phyloP scores from a whole-genome alignment of 1,140 invertebrate genomes.

The Zaprionus inermis region DNA sequence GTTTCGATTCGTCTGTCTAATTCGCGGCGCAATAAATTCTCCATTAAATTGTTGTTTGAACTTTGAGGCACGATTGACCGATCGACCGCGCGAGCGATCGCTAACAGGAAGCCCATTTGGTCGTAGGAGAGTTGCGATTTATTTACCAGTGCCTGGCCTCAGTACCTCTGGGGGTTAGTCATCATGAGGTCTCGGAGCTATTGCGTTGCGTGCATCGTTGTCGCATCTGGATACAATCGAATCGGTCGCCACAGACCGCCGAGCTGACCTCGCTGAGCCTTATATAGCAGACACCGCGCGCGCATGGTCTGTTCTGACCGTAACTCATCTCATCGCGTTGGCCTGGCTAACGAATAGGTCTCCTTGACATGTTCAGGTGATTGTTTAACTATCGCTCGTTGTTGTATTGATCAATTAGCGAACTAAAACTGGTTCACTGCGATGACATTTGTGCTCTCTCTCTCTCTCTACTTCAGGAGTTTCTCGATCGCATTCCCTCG shows the following conservation, averaged over 20 bases:
- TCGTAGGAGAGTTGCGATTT: constrained; percentile 1
- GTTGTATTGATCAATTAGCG: constrained; percentile 66
- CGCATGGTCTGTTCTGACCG: constrained; percentile 24
- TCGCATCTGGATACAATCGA: constrained; percentile 3
- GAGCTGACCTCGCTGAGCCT: constrained; percentile 9
- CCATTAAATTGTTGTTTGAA: constrained; percentile 71
- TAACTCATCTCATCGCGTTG: constrained; percentile 29
- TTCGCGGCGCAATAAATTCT: constrained; percentile 70
- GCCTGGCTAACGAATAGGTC: constrained; percentile 33
- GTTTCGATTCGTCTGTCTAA: not conserved
- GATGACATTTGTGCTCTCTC: constrained; percentile 60
- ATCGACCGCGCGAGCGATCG: constrained; percentile 59
- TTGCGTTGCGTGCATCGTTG: not conserved
- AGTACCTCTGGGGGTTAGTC: not conserved
- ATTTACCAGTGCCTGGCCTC: constrained; percentile 21
- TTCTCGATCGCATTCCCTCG: constrained; percentile 27
- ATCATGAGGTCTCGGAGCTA: constrained; percentile 17
- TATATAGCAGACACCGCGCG: not conserved
- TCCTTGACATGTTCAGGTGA: constrained; percentile 80
- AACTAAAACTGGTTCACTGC: constrained; percentile 51
- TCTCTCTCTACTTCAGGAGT: constrained; percentile 1
- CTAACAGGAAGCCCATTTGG: constrained; percentile 68
- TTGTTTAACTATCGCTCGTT: constrained; percentile 16
- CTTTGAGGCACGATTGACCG: constrained; percentile 48
- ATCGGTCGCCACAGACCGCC: not conserved